phyloP scores from a whole-genome alignment of 2,888 invertebrate genomes.

The Habroteleia sp. region DNA sequence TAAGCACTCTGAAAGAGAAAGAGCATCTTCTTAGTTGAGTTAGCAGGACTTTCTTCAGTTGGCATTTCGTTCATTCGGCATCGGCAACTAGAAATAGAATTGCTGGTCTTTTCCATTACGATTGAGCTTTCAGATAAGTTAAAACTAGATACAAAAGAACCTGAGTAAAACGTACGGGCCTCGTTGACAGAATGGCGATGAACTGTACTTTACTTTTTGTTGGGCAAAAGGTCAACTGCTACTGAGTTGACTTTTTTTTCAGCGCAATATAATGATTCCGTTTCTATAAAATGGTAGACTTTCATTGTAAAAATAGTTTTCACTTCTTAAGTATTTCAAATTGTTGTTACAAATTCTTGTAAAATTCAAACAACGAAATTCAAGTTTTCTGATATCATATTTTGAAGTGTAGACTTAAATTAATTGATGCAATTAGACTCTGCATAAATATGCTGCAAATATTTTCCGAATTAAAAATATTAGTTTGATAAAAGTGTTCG shows the following conservation, averaged over 20 bases:
- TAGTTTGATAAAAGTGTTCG: background rate
- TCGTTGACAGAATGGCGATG: constrained; percentile 39
- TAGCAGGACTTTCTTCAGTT: constrained; percentile 20
- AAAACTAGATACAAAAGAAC: constrained; percentile 42
- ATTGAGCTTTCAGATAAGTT: constrained; percentile 37
- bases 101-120: constrained; percentile 37
- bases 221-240: constrained; percentile 18
- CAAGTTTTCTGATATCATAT: too few species aligned
- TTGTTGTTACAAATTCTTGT: too few species aligned
- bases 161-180: constrained; percentile 9
- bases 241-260: too few species aligned
- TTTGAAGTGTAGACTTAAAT: too few species aligned
- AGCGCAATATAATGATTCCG: too few species aligned
- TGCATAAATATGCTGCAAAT: too few species aligned
- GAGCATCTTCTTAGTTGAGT: constrained; percentile 20
- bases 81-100: constrained; percentile 43
- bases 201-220: constrained; percentile 13
- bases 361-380: too few species aligned
- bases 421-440: too few species aligned
- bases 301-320: too few species aligned
- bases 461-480: too few species aligned
- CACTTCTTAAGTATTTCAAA: too few species aligned
- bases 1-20: constrained; percentile 3
- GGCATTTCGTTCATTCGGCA: constrained; percentile 34
- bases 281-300: too few species aligned